A percentile compares a stretch with the other conserved stretches of the same genome.
Conservation (phyloP, 2,888 invertebrate species). For the Brassicogethes aeneus region DNA sequence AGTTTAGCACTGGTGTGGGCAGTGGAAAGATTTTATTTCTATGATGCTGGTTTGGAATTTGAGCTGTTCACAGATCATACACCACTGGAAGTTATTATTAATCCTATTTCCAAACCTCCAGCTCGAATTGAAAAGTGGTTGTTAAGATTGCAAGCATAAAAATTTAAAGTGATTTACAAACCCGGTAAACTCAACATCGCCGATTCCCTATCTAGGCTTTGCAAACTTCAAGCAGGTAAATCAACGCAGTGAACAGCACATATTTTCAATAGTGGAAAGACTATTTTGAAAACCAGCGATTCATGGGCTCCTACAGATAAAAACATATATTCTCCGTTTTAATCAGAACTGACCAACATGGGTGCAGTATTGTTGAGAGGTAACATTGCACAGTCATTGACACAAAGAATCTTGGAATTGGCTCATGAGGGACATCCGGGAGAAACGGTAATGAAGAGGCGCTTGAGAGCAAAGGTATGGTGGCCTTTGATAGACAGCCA, state of each 20-base stretch:
- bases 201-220: not conserved
- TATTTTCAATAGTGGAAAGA: not conserved
- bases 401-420: too few relatives aligned
- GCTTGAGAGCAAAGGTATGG: too few relatives aligned
- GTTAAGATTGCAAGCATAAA: slow-evolving; percentile 18
- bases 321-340: too few relatives aligned
- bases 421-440: too few relatives aligned
- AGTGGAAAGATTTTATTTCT: slow-evolving; percentile 35
- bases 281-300: too few relatives aligned
- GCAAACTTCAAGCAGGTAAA: not conserved
- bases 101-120: slow-evolving; percentile 17
- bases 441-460: too few relatives aligned
- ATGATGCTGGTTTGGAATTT: slow-evolving; percentile 36
- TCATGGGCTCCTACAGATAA: too few relatives aligned
- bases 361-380: too few relatives aligned
- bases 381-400: not conserved
- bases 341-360: too few relatives aligned
- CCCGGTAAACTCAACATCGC: not conserved
- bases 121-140: slow-evolving; percentile 22
- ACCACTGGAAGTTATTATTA: slow-evolving; percentile 29
- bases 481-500: too few relatives aligned
- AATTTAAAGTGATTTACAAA: not conserved
- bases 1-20: slow-evolving; percentile 35
- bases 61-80: slow-evolving; percentile 28
- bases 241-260: not conserved